Conservation (phyloP, 2,113 vertebrate species). For the Pseudorectes ferrugineus region DNA sequence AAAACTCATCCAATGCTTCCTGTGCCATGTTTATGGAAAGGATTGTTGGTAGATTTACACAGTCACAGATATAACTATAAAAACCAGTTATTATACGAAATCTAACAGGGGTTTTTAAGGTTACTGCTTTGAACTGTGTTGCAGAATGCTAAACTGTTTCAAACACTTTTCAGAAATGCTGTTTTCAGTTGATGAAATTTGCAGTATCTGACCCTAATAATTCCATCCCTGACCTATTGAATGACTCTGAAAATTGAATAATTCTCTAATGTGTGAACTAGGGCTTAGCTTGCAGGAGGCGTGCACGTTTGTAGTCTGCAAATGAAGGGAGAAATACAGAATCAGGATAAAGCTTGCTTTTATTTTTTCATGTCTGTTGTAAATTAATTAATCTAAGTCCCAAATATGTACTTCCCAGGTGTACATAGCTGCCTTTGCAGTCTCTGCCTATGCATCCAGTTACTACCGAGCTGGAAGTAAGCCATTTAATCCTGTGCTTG, state of each 20-base stretch:
- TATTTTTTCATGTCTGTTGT: neutral
- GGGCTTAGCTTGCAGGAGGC: neutral
- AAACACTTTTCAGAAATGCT: neutral
- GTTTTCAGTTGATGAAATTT: neutral
- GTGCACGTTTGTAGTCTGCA: neutral
- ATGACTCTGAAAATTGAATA: neutral
- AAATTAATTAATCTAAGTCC: neutral
- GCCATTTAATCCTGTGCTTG: constrained; percentile 95
- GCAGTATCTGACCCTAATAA: neutral
- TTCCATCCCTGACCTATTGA: neutral
- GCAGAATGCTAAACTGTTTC: neutral
- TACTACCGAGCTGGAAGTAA: constrained; percentile 94
- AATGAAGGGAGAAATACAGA: neutral
- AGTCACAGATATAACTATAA: neutral
- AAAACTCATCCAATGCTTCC: neutral
- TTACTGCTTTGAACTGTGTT: neutral
- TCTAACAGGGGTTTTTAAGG: neutral
- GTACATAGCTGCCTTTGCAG: constrained; percentile 90
- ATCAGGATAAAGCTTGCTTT: neutral
- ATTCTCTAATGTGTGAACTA: neutral
- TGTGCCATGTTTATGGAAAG: neutral
- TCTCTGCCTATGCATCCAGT: constrained; percentile 92
- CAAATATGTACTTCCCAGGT: constrained; percentile 72
- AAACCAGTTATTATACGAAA: neutral
- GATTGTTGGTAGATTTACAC: neutral